Conservation (phyloP, 2,113 vertebrate species). For the Electrona antarctica region DNA sequence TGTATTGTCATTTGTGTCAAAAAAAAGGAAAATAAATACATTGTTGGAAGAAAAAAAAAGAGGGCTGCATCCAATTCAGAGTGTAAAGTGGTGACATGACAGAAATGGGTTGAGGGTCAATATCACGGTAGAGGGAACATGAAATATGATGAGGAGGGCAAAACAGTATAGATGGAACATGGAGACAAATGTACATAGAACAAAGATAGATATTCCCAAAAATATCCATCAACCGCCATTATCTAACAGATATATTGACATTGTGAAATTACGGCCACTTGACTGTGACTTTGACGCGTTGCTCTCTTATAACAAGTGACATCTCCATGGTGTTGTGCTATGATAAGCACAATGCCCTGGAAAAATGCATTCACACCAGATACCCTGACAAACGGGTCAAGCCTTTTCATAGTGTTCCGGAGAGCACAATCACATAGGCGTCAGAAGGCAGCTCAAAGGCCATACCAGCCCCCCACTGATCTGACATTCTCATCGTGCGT, state of each 20-base stretch:
- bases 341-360: slow-evolving; percentile 40
- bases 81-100: too few relatives aligned
- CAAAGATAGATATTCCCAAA: too few relatives aligned
- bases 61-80: too few relatives aligned
- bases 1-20: too few relatives aligned
- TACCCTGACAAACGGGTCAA: slow-evolving; percentile 67
- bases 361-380: slow-evolving; percentile 47
- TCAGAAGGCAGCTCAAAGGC: slow-evolving; percentile 75
- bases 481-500: slow-evolving; percentile 83
- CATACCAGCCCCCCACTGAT: slow-evolving; percentile 69
- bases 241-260: neutral
- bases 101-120: too few relatives aligned
- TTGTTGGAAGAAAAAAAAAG: too few relatives aligned
- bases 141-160: too few relatives aligned
- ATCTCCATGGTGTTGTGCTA: slow-evolving; percentile 14
- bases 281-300: slow-evolving; percentile 22
- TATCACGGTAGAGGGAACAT: too few relatives aligned
- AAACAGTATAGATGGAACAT: too few relatives aligned
- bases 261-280: slow-evolving; percentile 21
- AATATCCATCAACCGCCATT: neutral
- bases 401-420: slow-evolving; percentile 61
- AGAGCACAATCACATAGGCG: slow-evolving; percentile 69
- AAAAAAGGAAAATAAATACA: too few relatives aligned
- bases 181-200: too few relatives aligned
- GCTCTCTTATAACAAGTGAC: slow-evolving; percentile 26